Percentiles rank a stretch among this genome's conserved stretches.
Conservation (phyloP, 30 jellyfish, hydroid and myxozoan genomes). For the Cassiopea andromeda region DNA sequence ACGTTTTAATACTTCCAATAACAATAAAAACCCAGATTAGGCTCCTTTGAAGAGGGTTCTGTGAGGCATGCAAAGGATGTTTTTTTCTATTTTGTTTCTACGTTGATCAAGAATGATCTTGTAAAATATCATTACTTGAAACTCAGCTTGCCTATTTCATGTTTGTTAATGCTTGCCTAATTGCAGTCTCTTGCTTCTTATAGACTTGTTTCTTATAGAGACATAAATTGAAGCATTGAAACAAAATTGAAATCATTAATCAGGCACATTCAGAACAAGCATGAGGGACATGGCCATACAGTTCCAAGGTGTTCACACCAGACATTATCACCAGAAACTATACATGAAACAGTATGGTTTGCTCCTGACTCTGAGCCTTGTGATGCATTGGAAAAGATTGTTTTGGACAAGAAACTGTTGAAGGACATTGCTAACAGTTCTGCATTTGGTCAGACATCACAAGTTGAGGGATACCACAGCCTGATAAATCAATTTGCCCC, state of each 20-base stretch:
- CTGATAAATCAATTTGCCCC: conserved; percentile 54
- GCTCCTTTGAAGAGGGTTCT: no score
- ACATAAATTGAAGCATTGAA: conserved; percentile 4
- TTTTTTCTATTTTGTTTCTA: no score
- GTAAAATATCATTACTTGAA: not conserved
- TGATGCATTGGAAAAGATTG: conserved; percentile 56
- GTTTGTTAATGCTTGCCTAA: not conserved
- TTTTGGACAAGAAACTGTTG: conserved; percentile 24
- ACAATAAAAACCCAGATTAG: no score
- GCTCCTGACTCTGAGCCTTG: conserved; percentile 58
- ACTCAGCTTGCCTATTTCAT: conserved; percentile 2
- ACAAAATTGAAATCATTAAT: conserved; percentile 34
- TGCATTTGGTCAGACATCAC: conserved; percentile 57
- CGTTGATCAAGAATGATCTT: no score
- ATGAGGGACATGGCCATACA: conserved; percentile 33
- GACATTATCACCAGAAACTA: conserved; percentile 40
- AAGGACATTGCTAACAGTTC: conserved; percentile 62
- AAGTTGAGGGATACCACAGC: conserved; percentile 48
- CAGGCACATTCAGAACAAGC: conserved; percentile 50
- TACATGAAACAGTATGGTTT: conserved; percentile 56
- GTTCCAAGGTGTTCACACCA: conserved; percentile 44
- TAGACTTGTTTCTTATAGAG: not conserved
- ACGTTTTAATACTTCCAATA: no score
- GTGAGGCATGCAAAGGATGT: no score
- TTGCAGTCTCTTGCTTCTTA: no score